Evolutionary conservation across 2,797 vertebrate species (phyloP).

Genomic region (Astyanax mexicanus): DNA sequence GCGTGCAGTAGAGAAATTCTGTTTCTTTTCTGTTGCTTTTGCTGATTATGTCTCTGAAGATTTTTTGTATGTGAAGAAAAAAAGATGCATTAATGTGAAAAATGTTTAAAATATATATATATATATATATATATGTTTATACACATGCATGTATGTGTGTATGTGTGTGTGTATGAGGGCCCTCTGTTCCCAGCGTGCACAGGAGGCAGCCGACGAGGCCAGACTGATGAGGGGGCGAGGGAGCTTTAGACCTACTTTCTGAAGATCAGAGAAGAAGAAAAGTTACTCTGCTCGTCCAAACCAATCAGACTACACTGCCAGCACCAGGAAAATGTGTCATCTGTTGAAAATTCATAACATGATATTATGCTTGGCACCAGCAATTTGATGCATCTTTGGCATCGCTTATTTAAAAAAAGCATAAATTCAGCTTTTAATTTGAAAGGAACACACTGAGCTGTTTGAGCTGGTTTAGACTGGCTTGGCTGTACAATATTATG

Average conservation of each 20-base stretch:
- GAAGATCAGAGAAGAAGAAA: slow-evolving; percentile 28
- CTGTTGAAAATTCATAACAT: neutral
- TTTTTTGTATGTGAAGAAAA: neutral
- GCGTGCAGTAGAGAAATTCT: neutral
- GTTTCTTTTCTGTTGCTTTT: no score
- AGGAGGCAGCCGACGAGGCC: slow-evolving; percentile 20
- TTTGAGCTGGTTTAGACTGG: no score
- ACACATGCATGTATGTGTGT: slow-evolving; percentile 27
- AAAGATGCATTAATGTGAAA: neutral
- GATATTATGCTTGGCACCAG: neutral
- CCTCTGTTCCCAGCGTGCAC: slow-evolving; percentile 10
- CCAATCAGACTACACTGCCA: slow-evolving; percentile 4
- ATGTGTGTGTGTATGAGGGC: slow-evolving; percentile 19
- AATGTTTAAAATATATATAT: no score
- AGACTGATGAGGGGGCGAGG: slow-evolving; percentile 43
- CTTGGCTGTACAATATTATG: no score
- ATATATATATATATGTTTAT: no score
- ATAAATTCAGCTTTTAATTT: neutral
- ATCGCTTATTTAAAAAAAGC: neutral
- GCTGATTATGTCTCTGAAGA: neutral
- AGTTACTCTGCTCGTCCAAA: slow-evolving; percentile 19
- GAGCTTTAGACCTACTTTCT: slow-evolving; percentile 54
- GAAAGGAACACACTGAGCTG: neutral
- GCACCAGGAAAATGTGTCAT: slow-evolving; percentile 12
- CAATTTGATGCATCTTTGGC: neutral